A percentile compares a stretch with the other conserved stretches of the same genome.
Evolutionary conservation across 2,113 vertebrate genomes (phyloP).

Genomic region (Nothoprocta pentlandii): DNA sequence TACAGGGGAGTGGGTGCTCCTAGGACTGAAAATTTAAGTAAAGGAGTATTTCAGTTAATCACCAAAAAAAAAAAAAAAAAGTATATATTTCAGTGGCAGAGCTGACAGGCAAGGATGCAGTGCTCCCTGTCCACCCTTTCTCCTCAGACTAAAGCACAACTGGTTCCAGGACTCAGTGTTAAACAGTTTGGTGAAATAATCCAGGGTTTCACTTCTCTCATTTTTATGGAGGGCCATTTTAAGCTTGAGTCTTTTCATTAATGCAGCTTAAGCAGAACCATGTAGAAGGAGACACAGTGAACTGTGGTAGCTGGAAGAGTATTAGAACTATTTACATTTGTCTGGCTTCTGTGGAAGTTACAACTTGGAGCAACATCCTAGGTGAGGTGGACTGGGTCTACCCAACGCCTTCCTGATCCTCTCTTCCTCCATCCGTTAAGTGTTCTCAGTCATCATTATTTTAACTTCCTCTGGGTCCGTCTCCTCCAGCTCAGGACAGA

Average conservation of each 20-base stretch:
- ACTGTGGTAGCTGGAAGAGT: background rate
- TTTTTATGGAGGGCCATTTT: background rate
- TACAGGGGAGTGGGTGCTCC: background rate
- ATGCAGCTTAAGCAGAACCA: background rate
- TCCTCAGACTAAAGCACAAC: background rate
- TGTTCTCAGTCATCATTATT: background rate
- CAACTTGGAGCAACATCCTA: background rate
- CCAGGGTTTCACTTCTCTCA: background rate
- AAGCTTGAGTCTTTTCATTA: fast-evolving
- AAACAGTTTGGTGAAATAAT: background rate
- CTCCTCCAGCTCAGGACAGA: background rate
- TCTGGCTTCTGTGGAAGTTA: background rate
- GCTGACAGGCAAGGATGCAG: background rate
- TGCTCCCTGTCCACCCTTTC: background rate
- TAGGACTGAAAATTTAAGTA: background rate
- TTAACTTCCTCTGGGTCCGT: background rate
- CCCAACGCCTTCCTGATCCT: background rate
- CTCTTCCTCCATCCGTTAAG: background rate
- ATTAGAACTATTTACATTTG: background rate
- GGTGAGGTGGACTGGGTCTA: background rate
- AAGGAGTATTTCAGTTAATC: background rate
- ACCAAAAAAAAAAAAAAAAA: background rate
- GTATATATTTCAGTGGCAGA: background rate
- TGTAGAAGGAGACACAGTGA: fast-evolving
- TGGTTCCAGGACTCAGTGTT: background rate